Evolutionary conservation across 2,797 vertebrate genomes (phyloP).

Genomic region (Malacoraja senta): DNA sequence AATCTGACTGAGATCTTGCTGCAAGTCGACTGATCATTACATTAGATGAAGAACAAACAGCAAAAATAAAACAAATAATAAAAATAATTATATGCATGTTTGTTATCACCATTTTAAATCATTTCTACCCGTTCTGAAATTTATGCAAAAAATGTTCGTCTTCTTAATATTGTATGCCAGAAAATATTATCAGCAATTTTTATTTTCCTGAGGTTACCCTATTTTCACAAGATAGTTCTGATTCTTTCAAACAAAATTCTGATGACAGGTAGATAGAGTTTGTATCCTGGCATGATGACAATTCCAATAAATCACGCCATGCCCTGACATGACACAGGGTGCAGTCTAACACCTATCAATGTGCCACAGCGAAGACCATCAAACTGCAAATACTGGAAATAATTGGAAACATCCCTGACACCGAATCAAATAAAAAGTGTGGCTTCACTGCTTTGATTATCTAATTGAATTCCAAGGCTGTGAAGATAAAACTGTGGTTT

Average conservation of each 20-base stretch:
- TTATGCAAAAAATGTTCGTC: background rate
- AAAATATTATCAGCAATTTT: background rate
- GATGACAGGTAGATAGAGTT: too few species aligned
- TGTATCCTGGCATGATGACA: too few species aligned
- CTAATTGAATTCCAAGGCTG: background rate
- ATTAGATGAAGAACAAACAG: background rate
- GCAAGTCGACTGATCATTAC: background rate
- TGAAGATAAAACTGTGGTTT: background rate
- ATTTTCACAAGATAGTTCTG: too few species aligned
- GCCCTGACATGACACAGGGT: too few species aligned
- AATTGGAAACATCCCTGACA: too few species aligned
- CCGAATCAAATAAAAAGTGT: background rate
- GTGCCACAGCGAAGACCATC: background rate
- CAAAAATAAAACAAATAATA: background rate
- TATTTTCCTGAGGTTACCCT: background rate
- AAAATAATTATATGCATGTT: too few species aligned
- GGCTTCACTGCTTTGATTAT: background rate
- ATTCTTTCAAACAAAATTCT: too few species aligned
- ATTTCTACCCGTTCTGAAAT: background rate
- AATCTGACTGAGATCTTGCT: background rate
- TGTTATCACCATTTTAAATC: background rate
- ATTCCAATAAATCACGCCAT: too few species aligned
- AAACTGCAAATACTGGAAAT: too few species aligned
- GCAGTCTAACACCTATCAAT: too few species aligned
- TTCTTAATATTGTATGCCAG: background rate